Evolutionary conservation across 2,888 invertebrate species (phyloP).

Genomic region (Ophioninae sp.): DNA sequence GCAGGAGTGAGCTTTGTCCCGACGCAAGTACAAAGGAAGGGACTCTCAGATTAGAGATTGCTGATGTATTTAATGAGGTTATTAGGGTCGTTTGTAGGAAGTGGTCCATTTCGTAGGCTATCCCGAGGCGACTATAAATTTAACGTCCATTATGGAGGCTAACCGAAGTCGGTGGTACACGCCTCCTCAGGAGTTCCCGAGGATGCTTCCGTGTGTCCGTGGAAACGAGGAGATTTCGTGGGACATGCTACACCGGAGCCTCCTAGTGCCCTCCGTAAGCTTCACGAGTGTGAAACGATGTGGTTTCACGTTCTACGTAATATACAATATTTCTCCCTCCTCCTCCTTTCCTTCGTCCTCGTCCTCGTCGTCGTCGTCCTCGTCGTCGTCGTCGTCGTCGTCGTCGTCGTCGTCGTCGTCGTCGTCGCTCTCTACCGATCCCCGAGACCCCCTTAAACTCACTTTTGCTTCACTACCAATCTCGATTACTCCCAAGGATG

Average conservation of each 20-base stretch:
- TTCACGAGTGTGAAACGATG: slow-evolving; percentile 40
- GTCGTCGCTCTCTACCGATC: not conserved
- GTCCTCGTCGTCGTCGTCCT: no score
- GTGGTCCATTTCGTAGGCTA: slow-evolving; percentile 72
- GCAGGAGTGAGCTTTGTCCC: slow-evolving; percentile 28
- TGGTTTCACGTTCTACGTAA: slow-evolving; percentile 45
- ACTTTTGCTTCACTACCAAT: slow-evolving; percentile 37
- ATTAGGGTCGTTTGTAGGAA: slow-evolving; percentile 77
- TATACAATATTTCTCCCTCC: slow-evolving; percentile 31
- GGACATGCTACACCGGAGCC: slow-evolving; percentile 11
- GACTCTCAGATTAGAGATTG: slow-evolving; percentile 75
- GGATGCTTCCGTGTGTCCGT: not conserved
- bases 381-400: no score
- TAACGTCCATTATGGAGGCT: slow-evolving; percentile 74
- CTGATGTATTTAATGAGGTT: slow-evolving; percentile 78
- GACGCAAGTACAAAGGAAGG: slow-evolving; percentile 8
- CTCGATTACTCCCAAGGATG: slow-evolving; percentile 68
- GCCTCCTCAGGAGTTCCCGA: slow-evolving; percentile 35
- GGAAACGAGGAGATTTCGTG: slow-evolving; percentile 32
- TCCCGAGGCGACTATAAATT: slow-evolving; percentile 77
- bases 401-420: no score
- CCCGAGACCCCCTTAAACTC: not conserved
- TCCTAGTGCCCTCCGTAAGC: not conserved
- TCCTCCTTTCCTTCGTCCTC: not conserved
- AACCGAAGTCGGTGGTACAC: slow-evolving; percentile 68